phyloP scores from a whole-genome alignment of 37 sponge, comb jelly and placozoan species.

The Amphimedon queenslandica region DNA sequence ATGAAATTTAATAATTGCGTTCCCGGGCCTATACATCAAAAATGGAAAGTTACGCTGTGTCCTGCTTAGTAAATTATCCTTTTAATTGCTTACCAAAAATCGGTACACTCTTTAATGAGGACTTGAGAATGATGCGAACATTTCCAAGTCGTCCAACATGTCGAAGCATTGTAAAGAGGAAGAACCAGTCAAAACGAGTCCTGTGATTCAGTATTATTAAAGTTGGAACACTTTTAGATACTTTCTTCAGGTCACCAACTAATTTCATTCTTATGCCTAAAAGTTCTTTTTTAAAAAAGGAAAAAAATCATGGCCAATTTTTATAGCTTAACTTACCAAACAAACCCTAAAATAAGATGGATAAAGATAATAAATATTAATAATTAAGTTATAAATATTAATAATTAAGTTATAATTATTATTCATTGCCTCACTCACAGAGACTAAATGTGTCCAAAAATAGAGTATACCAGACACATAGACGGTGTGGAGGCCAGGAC shows the following conservation, averaged over 20 bases:
- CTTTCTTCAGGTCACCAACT: slow-evolving; percentile 52
- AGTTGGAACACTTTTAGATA: slow-evolving; percentile 43
- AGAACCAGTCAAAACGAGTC: slow-evolving; percentile 93
- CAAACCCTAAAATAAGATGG: too few species aligned
- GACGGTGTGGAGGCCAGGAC: too few species aligned
- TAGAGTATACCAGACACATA: too few species aligned
- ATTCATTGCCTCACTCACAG: too few species aligned
- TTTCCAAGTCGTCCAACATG: slow-evolving; percentile 40
- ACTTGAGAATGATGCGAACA: slow-evolving; percentile 71
- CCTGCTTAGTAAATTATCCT: not conserved
- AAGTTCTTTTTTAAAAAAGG: slow-evolving; percentile 57
- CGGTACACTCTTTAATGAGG: slow-evolving; percentile 66
- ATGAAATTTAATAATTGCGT: slow-evolving; percentile 66
- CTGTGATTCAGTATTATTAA: slow-evolving; percentile 89
- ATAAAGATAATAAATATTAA: too few species aligned
- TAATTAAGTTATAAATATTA: too few species aligned
- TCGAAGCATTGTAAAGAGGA: slow-evolving; percentile 56
- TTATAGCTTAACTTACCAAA: too few species aligned
- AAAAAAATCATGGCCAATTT: too few species aligned
- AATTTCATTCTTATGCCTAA: slow-evolving; percentile 64
- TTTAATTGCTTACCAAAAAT: slow-evolving; percentile 61
- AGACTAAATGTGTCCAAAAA: too few species aligned
- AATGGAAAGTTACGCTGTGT: not conserved
- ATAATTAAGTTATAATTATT: too few species aligned
- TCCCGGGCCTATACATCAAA: slow-evolving; percentile 69